These are phyloP conservation scores for Pseudeuparius sepicola DNA, from an alignment of 2,888 invertebrate genomes.

Conservation along the genomic window DNA sequence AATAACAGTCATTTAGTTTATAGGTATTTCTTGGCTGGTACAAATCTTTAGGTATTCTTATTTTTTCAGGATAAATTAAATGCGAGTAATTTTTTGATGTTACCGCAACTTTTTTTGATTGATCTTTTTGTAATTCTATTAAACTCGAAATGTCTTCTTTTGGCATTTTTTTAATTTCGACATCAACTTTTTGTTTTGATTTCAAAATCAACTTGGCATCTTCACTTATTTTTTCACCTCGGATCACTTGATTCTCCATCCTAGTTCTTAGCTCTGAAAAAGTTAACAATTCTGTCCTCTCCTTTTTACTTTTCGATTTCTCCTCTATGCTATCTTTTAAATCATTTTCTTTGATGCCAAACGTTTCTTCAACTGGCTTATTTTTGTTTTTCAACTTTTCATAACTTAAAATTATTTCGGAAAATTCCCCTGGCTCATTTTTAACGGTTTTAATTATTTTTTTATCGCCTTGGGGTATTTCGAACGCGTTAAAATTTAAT, in stretches of 20 bases:
- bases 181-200: constrained; percentile 9
- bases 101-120: constrained; percentile 19
- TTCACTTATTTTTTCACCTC: constrained; percentile 17
- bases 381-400: constrained; percentile 38
- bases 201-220: constrained; percentile 26
- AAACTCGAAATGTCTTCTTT: constrained; percentile 17
- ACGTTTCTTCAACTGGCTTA: constrained; percentile 5
- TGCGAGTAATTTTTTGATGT: constrained; percentile 27
- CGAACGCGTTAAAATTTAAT: constrained; percentile 24
- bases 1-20: constrained; percentile 68
- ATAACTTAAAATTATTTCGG: constrained; percentile 40
- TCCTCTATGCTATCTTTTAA: constrained; percentile 1
- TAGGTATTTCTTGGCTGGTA: constrained; percentile 57
- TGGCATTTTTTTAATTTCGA: constrained; percentile 11
- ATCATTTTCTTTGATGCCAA: constrained; percentile 6
- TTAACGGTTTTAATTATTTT: constrained; percentile 33
- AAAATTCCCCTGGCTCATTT: constrained; percentile 30
- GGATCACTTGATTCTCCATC: constrained; percentile 8
- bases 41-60: constrained; percentile 58
- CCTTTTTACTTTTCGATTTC: not conserved
- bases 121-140: constrained; percentile 20
- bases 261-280: not conserved
- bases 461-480: constrained; percentile 21
- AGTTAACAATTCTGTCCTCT: constrained; percentile 2
- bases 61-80: constrained; percentile 47